phyloP scores from a whole-genome alignment of 2,797 vertebrate species.

The Australoheros facetus region DNA sequence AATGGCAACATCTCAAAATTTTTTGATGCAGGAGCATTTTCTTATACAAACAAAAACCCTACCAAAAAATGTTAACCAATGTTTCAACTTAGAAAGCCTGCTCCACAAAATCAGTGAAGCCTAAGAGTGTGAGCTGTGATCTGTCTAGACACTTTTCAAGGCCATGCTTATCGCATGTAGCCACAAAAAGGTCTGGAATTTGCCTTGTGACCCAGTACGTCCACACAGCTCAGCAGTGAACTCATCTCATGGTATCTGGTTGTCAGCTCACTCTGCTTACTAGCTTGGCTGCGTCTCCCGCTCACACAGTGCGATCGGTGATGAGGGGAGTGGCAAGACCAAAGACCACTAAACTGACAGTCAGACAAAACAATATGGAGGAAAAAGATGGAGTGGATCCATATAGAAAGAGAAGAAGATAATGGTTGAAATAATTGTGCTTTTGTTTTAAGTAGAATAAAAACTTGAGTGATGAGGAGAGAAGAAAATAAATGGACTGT shows the following conservation, averaged over 20 bases:
- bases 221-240: constrained; percentile 50
- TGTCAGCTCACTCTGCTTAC: constrained; percentile 55
- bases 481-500: constrained; percentile 44
- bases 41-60: background rate
- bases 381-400: constrained; percentile 8
- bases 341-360: constrained; percentile 49
- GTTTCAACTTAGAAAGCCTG: background rate
- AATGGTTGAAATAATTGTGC: constrained; percentile 21
- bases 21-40: constrained; percentile 1
- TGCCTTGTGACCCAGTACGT: constrained; percentile 53
- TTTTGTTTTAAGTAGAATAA: constrained; percentile 51
- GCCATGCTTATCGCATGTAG: constrained; percentile 32
- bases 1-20: background rate
- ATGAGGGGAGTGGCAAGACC: constrained; percentile 47
- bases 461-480: constrained; percentile 35
- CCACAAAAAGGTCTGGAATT: constrained; percentile 56
- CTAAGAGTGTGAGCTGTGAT: background rate
- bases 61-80: background rate
- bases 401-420: background rate
- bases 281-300: constrained; percentile 53
- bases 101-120: constrained; percentile 14
- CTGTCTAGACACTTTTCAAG: constrained; percentile 19
- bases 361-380: constrained; percentile 46
- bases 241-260: constrained; percentile 54
- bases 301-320: constrained; percentile 38